Base-by-base conservation (phyloP, 2,797 vertebrate species). In the Mus minutoides region DNA sequence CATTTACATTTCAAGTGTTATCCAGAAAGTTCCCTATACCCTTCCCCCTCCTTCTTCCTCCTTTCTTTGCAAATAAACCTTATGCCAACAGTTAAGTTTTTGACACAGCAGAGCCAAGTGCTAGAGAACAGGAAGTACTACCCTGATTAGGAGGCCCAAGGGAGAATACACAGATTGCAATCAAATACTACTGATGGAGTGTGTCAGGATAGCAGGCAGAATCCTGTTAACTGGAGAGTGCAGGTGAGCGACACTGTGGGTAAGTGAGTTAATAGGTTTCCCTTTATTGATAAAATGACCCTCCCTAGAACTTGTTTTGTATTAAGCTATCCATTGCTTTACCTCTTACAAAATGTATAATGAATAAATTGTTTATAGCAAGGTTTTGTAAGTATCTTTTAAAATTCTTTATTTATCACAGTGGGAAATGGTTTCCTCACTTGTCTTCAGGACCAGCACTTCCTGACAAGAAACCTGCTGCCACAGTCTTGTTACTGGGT, bases 21-120 rank as follows among this genome's bases (percentile, higher is more conserved):
- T n/a, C n/a, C n/a, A n/a, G n/a, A n/a, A n/a, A n/a, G n/a, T n/a
- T n/a, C n/a, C n/a, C n/a, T n/a, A n/a, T n/a, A n/a, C n/a, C n/a
- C n/a, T n/a, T n/a, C n/a, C n/a, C n/a, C n/a, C n/a, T 73, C 46
- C n/a, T 82, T 97, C 96, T 46, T 85, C 54, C 52, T 90, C 88
- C 58, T 91, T 96, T 90, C 79, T 17, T 67, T 90, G 31, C 37
- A 93, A 92, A 92, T 91, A 87, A 85, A 52, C 92, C 64, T 88
- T 69, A 4, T 78, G 58, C 37, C 31, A 71, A 9, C 79, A 13
- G 0, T 80, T 87, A 91, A 69, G 52, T 54, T 79, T 77, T 89
- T 82, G 78, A 75, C 46, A 69, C 79, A 24, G 64, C 29, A 71
- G 89, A 71, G 40, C 26, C 86, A 67, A 77, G 22, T 19, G 21